Conservation (phyloP, 2,888 invertebrate species). For the Panzeria rudis region DNA sequence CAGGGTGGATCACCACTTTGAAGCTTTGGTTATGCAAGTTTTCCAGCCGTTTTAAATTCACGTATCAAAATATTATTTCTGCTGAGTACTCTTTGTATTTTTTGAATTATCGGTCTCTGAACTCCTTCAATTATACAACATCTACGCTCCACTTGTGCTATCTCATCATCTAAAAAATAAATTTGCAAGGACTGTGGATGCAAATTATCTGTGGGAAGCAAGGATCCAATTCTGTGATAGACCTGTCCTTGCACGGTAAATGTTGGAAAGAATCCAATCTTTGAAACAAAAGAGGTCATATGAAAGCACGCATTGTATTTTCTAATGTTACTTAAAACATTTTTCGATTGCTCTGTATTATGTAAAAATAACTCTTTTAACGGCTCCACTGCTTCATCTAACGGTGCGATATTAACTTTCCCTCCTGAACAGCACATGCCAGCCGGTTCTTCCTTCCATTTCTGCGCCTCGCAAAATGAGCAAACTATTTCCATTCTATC, state of each 20-base stretch:
- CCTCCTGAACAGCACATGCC: not conserved
- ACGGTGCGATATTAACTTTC: not conserved
- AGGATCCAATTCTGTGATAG: not conserved
- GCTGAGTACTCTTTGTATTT: not conserved
- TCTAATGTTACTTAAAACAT: not conserved
- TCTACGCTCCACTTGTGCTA: not conserved
- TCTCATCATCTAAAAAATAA: not conserved
- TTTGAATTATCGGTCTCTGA: not conserved
- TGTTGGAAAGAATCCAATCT: not conserved
- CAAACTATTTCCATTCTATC: not conserved
- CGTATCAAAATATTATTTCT: not conserved
- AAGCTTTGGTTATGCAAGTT: not conserved
- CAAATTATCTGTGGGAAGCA: not conserved
- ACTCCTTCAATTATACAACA: too few species aligned
- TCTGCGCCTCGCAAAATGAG: not conserved
- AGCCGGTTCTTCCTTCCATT: not conserved
- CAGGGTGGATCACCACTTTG: not conserved
- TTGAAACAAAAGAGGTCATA: not conserved
- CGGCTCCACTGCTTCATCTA: not conserved
- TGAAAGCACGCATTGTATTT: not conserved
- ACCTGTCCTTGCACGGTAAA: not conserved
- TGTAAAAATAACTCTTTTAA: not conserved
- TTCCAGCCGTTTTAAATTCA: not conserved
- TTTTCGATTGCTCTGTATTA: not conserved
- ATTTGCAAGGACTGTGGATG: not conserved